Conservation (phyloP, 2,113 vertebrate species). For the Atractosteus spatula region DNA sequence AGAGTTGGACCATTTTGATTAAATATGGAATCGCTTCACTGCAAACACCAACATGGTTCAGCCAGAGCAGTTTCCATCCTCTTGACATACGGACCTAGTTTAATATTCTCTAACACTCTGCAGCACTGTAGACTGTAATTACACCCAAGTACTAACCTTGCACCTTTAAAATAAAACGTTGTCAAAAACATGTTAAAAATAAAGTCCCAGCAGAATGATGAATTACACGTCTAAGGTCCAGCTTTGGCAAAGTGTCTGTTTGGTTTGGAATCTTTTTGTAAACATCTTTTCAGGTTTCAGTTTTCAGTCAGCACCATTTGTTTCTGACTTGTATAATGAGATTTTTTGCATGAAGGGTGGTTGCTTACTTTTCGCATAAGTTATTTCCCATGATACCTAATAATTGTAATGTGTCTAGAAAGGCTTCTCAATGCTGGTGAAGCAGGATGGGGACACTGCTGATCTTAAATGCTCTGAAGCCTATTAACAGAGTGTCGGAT, state of each 20-base stretch:
- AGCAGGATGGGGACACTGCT: too few species aligned
- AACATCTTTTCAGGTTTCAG: slow-evolving; percentile 44
- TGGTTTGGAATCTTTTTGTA: slow-evolving; percentile 48
- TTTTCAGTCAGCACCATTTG: slow-evolving; percentile 27
- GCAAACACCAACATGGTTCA: slow-evolving; percentile 14
- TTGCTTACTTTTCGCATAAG: too few species aligned
- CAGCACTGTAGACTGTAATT: slow-evolving; percentile 22
- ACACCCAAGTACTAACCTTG: slow-evolving; percentile 26
- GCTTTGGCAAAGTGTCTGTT: slow-evolving; percentile 55
- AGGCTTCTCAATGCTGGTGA: too few species aligned
- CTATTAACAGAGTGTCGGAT: too few species aligned
- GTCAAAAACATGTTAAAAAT: slow-evolving; percentile 40
- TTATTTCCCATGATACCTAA: too few species aligned
- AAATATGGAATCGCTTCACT: slow-evolving; percentile 19
- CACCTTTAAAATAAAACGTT: slow-evolving; percentile 27
- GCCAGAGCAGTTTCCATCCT: background rate
- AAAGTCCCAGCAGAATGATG: slow-evolving; percentile 40
- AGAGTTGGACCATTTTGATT: slow-evolving; percentile 17
- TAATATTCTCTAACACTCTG: slow-evolving; percentile 21
- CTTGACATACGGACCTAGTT: background rate
- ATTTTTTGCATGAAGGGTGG: background rate
- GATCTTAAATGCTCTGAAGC: too few species aligned
- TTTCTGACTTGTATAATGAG: background rate
- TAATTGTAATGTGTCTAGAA: too few species aligned
- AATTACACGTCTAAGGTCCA: slow-evolving; percentile 36